These are phyloP conservation scores for Misgurnus mizolepis DNA, from an alignment of 2,113 vertebrate species.

Conservation along the genomic window DNA sequence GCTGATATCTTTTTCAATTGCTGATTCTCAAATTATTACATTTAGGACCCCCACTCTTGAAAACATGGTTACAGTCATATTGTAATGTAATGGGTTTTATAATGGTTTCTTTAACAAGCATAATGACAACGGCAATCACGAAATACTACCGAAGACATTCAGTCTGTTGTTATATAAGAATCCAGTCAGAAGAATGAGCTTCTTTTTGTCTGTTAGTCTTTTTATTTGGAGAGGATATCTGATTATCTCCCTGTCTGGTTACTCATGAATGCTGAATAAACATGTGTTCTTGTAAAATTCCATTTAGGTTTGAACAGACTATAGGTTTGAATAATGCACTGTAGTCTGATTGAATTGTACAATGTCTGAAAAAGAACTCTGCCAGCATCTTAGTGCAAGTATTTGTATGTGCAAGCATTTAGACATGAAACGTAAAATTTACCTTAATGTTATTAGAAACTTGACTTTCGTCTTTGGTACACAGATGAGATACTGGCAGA, in stretches of 20 bases:
- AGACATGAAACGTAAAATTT: too few relatives aligned
- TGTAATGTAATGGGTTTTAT: not conserved
- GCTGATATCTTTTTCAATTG: too few relatives aligned
- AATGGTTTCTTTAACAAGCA: not conserved
- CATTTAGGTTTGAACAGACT: conserved; percentile 45
- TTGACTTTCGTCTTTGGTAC: too few relatives aligned
- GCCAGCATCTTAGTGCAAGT: not conserved
- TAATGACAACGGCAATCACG: not conserved
- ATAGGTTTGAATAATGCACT: conserved; percentile 37
- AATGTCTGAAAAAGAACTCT: conserved; percentile 3
- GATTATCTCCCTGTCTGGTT: conserved; percentile 53
- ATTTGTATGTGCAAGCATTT: too few relatives aligned
- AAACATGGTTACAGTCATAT: not conserved
- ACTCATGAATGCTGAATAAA: conserved; percentile 52
- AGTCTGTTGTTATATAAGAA: conserved; percentile 24
- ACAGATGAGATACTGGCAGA: too few relatives aligned
- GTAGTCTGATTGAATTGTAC: conserved; percentile 24
- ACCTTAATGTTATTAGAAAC: too few relatives aligned
- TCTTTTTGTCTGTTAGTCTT: conserved; percentile 28
- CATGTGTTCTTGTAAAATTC: conserved; percentile 54
- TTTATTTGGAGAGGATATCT: conserved; percentile 50
- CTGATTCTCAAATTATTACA: too few relatives aligned
- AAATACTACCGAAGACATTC: conserved; percentile 3
- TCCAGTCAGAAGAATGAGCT: conserved; percentile 45
- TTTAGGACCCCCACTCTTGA: not conserved